Evolutionary conservation across 2,888 invertebrate species (phyloP).

Genomic region (Keiferia lycopersicella): DNA sequence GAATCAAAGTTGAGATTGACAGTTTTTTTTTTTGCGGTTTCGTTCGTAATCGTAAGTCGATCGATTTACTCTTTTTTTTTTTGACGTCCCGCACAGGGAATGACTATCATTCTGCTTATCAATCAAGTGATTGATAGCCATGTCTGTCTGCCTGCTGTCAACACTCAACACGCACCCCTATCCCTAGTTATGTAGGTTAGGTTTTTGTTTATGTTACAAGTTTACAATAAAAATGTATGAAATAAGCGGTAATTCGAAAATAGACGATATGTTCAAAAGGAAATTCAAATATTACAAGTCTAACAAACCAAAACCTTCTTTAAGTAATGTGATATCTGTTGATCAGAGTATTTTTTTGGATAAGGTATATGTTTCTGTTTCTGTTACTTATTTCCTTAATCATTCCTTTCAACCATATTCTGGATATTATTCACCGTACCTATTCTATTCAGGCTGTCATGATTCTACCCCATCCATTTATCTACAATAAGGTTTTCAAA

Average conservation of each 20-base stretch:
- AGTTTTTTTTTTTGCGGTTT: background rate
- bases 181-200: background rate
- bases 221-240: constrained; percentile 9
- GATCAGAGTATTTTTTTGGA: constrained; percentile 38
- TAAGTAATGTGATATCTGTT: constrained; percentile 83
- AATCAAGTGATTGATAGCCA: no score
- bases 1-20: no score
- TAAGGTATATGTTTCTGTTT: constrained; percentile 40
- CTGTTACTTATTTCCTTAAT: background rate
- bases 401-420: no score
- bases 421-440: no score
- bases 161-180: no score
- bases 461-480: constrained; percentile 5
- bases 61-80: background rate
- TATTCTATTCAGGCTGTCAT: no score
- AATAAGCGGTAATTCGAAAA: constrained; percentile 5
- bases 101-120: no score
- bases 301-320: constrained; percentile 83
- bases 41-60: background rate
- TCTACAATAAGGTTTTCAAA: constrained; percentile 7
- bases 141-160: no score
- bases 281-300: constrained; percentile 91
- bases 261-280: constrained; percentile 80
- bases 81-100: background rate
- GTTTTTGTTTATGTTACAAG: background rate